Evolutionary conservation across 92 coral and sea anemone genomes (phyloP), one percentile per base, ranked within the genome.

Genomic region (Metridium senile): DNA sequence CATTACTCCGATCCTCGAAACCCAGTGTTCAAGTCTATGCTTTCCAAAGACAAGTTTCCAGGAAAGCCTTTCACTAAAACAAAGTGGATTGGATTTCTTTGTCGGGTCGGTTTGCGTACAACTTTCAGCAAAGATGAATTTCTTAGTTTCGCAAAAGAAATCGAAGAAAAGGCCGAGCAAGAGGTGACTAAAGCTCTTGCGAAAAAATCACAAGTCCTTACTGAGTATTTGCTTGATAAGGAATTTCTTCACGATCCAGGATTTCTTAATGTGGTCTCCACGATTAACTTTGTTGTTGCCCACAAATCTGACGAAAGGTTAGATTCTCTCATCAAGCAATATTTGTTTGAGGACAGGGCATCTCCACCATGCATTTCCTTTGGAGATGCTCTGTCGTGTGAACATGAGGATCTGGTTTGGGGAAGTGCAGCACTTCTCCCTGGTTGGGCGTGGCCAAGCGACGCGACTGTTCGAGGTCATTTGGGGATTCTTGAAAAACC

Each of bases 21-120:
- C 33, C 71, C 67, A 43, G 91, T 93, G 39, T 93, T 90, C 58
- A 81, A 78, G 70, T 85, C 86, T 26, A 93, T 93, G 98, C 85
- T 87, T 27, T 64, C 81, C 1, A 77, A 71, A 26, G 69, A 80
- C 58, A 68, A 72, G 58, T 87, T 84, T 77, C 98, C 98, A 26
- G 84, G 84, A 45, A 29, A 66, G 64, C 98, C 93, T 0, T 93
- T 93, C 54, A 45, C 64, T 39, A 54, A 83, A 29, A 32, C 34
- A 9, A 49, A 39, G 6, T 93, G 98, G 98, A 62, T 90, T n/a
- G 49, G 35, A 1, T 71, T 93, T 70, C 91, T 93, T 31, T 84
- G 82, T 61, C 32, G 79, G 68, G 68, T 93, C 59, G 98, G 95
- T 27, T 62, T 93, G 53, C 66, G 84, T 68, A 56, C 52, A 6